Conservation (phyloP, 2,113 vertebrate genomes). For the Syngnathus typhle region DNA sequence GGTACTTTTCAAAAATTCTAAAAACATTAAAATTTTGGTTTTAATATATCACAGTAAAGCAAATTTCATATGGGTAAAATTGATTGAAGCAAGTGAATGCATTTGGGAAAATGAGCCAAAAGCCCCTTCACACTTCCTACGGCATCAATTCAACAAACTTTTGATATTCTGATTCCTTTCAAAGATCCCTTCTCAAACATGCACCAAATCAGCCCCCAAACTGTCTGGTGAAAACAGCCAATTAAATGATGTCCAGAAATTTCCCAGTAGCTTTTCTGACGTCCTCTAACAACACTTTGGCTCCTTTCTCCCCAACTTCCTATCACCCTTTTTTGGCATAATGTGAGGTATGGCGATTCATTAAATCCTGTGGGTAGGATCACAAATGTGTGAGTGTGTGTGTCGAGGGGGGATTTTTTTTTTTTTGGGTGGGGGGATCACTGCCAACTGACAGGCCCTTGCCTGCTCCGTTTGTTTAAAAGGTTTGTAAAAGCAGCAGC, state of each 20-base stretch:
- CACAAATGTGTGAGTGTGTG: constrained; percentile 19
- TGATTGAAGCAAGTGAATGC: too few relatives aligned
- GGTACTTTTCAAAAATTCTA: too few relatives aligned
- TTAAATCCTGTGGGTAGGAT: constrained; percentile 35
- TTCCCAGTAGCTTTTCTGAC: constrained; percentile 6
- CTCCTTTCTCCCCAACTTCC: constrained; percentile 8
- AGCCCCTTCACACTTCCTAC: neutral
- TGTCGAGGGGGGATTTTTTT: constrained; percentile 11
- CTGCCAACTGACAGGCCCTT: constrained; percentile 70
- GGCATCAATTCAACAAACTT: neutral
- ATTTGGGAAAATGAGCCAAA: neutral
- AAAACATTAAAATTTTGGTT: too few relatives aligned
- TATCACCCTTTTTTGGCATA: constrained; percentile 34
- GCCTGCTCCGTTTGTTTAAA: constrained; percentile 72
- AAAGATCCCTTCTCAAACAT: neutral
- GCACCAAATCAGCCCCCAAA: neutral
- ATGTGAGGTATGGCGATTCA: constrained; percentile 55
- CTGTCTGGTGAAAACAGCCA: constrained; percentile 5
- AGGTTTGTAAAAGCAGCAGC: constrained; percentile 74
- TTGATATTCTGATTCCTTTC: neutral
- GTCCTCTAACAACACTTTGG: constrained; percentile 2
- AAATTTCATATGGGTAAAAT: too few relatives aligned
- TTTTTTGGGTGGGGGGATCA: constrained; percentile 39
- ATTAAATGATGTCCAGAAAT: constrained; percentile 6
- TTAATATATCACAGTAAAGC: too few relatives aligned